These are phyloP conservation scores for Teinopalpus imperialis DNA, from an alignment of 2,888 invertebrate genomes.

Conservation along the genomic window DNA sequence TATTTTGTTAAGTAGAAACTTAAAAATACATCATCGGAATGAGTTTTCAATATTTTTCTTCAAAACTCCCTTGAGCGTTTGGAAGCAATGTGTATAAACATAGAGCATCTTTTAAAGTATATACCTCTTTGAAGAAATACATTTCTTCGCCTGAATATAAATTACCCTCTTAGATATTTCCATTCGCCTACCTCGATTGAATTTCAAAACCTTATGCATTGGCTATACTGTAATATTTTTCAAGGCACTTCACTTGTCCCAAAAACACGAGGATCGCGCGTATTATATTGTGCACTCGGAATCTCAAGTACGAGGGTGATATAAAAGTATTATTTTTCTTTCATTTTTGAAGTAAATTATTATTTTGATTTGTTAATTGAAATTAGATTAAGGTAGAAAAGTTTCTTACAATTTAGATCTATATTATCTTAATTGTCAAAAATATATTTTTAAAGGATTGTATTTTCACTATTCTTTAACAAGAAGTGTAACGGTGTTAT, in stretches of 20 bases:
- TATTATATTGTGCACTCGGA: not conserved
- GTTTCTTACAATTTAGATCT: too few relatives aligned
- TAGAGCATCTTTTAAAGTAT: conserved; percentile 4
- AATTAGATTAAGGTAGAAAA: too few relatives aligned
- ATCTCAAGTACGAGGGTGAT: not conserved
- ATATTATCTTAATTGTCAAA: too few relatives aligned
- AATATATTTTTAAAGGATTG: too few relatives aligned
- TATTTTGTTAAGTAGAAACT: too few relatives aligned
- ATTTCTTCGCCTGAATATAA: conserved; percentile 36
- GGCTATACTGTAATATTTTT: conserved; percentile 30
- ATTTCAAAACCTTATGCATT: conserved; percentile 32
- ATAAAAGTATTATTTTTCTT: too few relatives aligned
- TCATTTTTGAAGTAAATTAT: too few relatives aligned
- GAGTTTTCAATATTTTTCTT: not conserved
- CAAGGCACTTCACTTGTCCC: conserved; percentile 14
- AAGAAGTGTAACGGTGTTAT: too few relatives aligned
- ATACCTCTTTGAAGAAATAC: conserved; percentile 15
- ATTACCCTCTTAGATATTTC: conserved; percentile 37
- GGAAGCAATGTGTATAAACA: conserved; percentile 11
- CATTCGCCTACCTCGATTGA: conserved; percentile 36
- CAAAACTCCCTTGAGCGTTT: conserved; percentile 3
- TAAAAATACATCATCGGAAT: conserved; percentile 1
- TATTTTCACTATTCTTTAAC: too few relatives aligned
- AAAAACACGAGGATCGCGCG: not conserved
- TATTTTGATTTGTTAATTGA: too few relatives aligned